Evolutionary conservation across 1,140 invertebrate species (phyloP).

Genomic region (Leguminivora glycinivorella): DNA sequence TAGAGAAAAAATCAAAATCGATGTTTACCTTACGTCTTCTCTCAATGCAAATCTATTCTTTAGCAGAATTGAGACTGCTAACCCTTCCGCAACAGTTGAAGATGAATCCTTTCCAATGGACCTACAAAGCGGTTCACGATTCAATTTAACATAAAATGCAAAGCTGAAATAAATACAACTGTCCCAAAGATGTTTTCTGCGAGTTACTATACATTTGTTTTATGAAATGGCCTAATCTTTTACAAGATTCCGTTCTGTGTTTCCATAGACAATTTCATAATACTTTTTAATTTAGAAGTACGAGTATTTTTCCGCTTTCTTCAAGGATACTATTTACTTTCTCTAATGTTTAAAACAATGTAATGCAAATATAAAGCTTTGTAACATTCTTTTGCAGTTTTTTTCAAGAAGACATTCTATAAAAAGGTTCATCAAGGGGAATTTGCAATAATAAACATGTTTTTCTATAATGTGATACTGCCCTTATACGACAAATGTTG

Average conservation of each 20-base stretch:
- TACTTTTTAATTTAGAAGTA: constrained; percentile 73
- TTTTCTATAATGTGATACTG: background rate
- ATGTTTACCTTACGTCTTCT: constrained; percentile 80
- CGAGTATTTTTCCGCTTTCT: constrained; percentile 61
- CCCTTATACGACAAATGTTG: constrained; percentile 6
- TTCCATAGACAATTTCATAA: constrained; percentile 75
- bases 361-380: background rate
- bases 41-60: constrained; percentile 78
- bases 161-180: constrained; percentile 79
- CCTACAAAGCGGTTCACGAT: constrained; percentile 72
- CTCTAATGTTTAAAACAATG: constrained; percentile 28
- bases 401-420: background rate
- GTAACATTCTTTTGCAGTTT: background rate
- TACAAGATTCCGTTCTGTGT: constrained; percentile 80
- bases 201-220: constrained; percentile 80
- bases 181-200: constrained; percentile 79
- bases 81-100: constrained; percentile 73
- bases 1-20: constrained; percentile 76
- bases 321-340: constrained; percentile 39
- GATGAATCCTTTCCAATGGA: constrained; percentile 71
- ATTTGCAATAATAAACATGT: background rate
- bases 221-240: constrained; percentile 80
- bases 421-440: background rate
- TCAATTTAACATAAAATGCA: constrained; percentile 78
- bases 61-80: constrained; percentile 78